Evolutionary conservation across 2,888 invertebrate genomes (phyloP).

Genomic region (Chalcis sispes): DNA sequence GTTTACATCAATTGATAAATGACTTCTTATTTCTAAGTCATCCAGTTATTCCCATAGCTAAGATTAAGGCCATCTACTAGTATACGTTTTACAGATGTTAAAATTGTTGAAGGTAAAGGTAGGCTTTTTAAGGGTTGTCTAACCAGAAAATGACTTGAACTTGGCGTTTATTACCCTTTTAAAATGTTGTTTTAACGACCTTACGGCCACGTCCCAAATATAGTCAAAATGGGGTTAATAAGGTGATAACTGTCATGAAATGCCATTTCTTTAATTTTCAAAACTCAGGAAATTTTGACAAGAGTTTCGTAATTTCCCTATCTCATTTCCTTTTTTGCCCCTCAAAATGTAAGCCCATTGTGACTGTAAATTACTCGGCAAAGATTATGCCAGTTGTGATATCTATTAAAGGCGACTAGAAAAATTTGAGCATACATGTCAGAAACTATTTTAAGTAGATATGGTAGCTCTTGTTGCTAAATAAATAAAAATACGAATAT

Average conservation of each 20-base stretch:
- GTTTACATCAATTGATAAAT: neutral
- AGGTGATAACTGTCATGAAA: too few relatives aligned
- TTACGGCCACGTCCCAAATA: too few relatives aligned
- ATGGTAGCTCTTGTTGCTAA: neutral
- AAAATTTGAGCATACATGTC: neutral
- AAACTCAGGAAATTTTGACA: neutral
- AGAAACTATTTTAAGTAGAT: constrained; percentile 1
- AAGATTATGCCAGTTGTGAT: neutral
- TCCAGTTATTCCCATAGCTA: neutral
- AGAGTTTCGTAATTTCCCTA: neutral
- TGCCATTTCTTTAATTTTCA: neutral
- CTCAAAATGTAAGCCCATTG: neutral
- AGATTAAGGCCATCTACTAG: neutral
- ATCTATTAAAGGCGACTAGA: neutral
- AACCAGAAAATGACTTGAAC: neutral
- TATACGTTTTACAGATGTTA: neutral
- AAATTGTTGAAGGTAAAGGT: neutral
- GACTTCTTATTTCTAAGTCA: neutral
- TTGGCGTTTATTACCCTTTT: constrained; percentile 43
- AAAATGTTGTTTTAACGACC: too few relatives aligned
- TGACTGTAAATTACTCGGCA: too few relatives aligned
- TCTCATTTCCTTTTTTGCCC: neutral
- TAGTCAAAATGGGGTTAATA: too few relatives aligned
- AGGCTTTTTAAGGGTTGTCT: neutral
- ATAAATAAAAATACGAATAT: constrained; percentile 2